Evolutionary conservation across 2,888 invertebrate species (phyloP), one percentile per base, ranked within the genome.

Genomic region (Noctua janthina): DNA sequence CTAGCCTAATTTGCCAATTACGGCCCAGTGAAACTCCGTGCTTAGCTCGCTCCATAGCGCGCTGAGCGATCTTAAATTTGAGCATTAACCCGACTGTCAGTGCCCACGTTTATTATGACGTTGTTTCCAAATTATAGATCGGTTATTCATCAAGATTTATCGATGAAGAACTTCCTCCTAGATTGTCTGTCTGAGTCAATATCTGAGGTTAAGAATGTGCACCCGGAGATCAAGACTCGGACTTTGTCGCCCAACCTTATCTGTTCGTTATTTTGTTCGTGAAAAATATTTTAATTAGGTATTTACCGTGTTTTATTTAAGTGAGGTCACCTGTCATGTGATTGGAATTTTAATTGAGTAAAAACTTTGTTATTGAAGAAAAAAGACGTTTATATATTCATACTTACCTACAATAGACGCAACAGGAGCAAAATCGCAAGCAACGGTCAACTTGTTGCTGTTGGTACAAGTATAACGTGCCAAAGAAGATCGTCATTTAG

Each of bases 141-240:
- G 2, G 11, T 62, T 56, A 66, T 56, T 62, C 1, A 62, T 74
- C n/a, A 35, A 66, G 64, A 59, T n/a, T 68, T 64, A 70, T 62
- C n/a, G 5, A 29, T 51, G 20, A 0, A 56, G 51, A 64, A 67
- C 79, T 74, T 83, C 84, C 84, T 78, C 15, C 1, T 39, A 46
- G 51, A 66, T 70, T n/a, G 68, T 17, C 46, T 17, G n/a, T 68
- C 68, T 75, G 39, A 84, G 8, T 84, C 85, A 84, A 74, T 80
- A 72, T 68, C 70, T 29, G 62, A 79, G 91, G 91, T 91, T 87
- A 91, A 89, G 71, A 70, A 91, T 90, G 71, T 88, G 86, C 84
- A 87, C 91, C 91, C 91, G 91, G 91, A 91, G 78, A 72, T 87
- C n/a, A 43, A 17, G 8, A 11, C 8, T 1, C 20, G 83, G 83